Base-by-base conservation (phyloP, 2,113 vertebrate species). In the Cyanoderma ruficeps region DNA sequence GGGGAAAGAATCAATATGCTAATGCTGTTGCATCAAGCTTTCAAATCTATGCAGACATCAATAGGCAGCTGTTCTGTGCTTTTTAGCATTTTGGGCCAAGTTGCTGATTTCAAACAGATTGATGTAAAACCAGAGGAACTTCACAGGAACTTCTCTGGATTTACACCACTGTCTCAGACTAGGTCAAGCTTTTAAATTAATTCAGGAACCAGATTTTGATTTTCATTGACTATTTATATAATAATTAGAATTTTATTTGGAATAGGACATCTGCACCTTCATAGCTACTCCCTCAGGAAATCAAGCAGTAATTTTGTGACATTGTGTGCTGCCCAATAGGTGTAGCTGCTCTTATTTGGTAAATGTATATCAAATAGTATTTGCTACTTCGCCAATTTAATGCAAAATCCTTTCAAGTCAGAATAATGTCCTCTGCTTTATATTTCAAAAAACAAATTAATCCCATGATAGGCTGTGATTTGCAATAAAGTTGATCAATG, bases 401-500 rank as follows among this genome's bases (percentile, higher is more conserved):
- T 95, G n/a, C 13, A 49, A 71, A 96, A 78, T 60, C 64, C 52
- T 94, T 88, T 77, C 56, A 55, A 95, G 90, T 77, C 64, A 81
- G 72, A 92, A 25, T 78, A 89, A 94, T 84, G 80, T 71, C 16
- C 49, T 87, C 71, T 88, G 72, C 37, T 96, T 95, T 92, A 21
- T 95, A 90, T 89, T 76, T 94, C 84, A 52, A 86, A 94, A 95
- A 93, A 71, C 74, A 90, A 92, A 92, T 76, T 27, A 94, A 89
- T 94, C 83, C 92, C 64, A 5, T 19, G 80, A 46, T 93, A 84
- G 86, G 3, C 57, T 78, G 85, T 92, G 79, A 94, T 94, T 96
- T 96, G 93, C 90, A 92, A 64, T 96, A 93, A 96, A 94, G 47
- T 63, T 96, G 92, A 96, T 97, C 92, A 95, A 92, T 94, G 88